Base-by-base conservation (phyloP, 2,888 invertebrate genomes). In the Hypolimnas misippus region DNA sequence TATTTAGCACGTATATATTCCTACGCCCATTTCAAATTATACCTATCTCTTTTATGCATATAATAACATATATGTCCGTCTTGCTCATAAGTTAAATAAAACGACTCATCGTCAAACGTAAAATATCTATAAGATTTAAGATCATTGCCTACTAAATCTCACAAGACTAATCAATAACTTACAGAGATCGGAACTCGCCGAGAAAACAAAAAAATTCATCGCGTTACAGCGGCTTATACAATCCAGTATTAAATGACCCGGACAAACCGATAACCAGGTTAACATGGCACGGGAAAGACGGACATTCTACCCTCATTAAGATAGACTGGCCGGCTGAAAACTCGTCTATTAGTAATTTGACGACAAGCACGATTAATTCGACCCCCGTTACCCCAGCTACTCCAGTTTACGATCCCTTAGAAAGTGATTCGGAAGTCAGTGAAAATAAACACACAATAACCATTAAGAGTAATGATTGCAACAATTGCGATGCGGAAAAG, bases 221-320 rank as follows among this genome's bases (percentile, higher is more conserved):
- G 0, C 79, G 92, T 3, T 89, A 89, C 79, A 90, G 87, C 73
- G 86, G 82, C 10, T 70, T 89, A 62, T 86, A 90, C 61, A 81
- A 83, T 5, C 78, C 86, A 0, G 68, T 78, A 3, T 76, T 77
- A 64, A 71, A 71, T 14, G 77, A 78, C 1, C 76, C 76, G 1
- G 73, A 74, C 5, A 74, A 64, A 76, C 76, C 64, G 0, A 17
- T 66, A 0, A 66, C 77, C 0, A 67, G 91, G 1, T 79, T 91
- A 1, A 88, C 86, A 14, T 92, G 92, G 92, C 91, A 89, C 65
- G 89, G 91, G 0, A 86, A 88, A 81, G 93, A 82, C 73, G 84
- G 85, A 0, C 93, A 82, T 75, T 89, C 92, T 0, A 92, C 92
- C 0, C 68, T 92, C 0, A 92, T 92, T 2, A 86, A 85, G 65